These are phyloP conservation scores for Scaptodrosophila latifasciaeformis DNA, from an alignment of 2,888 invertebrate species.

Conservation along the genomic window DNA sequence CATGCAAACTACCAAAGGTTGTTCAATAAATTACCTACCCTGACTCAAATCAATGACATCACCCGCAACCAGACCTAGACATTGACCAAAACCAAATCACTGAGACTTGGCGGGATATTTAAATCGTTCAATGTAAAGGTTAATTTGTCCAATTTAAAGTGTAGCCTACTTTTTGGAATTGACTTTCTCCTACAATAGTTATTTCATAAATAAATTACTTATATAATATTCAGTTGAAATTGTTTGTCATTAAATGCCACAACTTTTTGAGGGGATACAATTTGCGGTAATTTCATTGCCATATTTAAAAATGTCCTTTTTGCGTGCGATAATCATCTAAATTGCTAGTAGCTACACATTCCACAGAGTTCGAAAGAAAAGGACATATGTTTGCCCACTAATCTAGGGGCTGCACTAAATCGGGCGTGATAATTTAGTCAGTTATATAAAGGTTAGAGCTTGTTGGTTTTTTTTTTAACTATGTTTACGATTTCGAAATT, in stretches of 20 bases:
- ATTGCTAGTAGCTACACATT: neutral
- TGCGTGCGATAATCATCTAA: conserved; percentile 19
- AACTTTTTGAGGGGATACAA: too few species aligned
- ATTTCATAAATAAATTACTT: too few species aligned
- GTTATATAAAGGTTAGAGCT: too few species aligned
- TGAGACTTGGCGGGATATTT: neutral
- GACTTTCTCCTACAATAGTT: too few species aligned
- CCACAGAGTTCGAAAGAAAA: too few species aligned
- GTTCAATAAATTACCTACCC: conserved; percentile 14
- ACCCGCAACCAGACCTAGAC: conserved; percentile 16
- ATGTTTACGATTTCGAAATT: too few species aligned
- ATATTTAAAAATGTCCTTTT: conserved; percentile 20
- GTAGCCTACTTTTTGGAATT: conserved; percentile 17
- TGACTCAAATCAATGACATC: too few species aligned
- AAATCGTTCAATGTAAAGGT: conserved; percentile 33
- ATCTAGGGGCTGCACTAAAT: too few species aligned
- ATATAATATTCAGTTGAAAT: too few species aligned
- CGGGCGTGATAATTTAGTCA: too few species aligned
- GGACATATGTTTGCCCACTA: neutral
- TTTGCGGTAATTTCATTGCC: conserved; percentile 8
- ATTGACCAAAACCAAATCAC: conserved; percentile 33
- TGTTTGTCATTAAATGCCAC: conserved; percentile 9
- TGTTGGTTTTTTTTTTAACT: too few species aligned
- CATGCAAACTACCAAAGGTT: neutral
- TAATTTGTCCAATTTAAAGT: neutral